These are phyloP conservation scores for Hormaphis cornu DNA, from an alignment of 1,140 invertebrate genomes.

Conservation along the genomic window DNA sequence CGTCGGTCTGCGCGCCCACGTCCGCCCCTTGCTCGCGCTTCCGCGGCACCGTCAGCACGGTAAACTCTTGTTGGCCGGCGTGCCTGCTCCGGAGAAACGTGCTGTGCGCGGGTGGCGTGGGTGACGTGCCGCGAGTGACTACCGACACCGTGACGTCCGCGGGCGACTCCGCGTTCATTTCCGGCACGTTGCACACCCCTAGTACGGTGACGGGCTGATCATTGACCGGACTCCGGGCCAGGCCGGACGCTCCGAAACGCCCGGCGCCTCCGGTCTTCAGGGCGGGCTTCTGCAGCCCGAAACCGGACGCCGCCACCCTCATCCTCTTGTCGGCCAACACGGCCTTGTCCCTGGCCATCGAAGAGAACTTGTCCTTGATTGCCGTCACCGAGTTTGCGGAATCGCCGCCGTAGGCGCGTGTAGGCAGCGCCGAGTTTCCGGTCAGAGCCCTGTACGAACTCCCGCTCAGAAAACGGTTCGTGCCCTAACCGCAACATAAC, in stretches of 20 bases:
- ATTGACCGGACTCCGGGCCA: constrained; percentile 35
- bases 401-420: not conserved
- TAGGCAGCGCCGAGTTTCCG: constrained; percentile 14
- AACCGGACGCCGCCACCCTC: constrained; percentile 7
- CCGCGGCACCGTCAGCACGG: constrained; percentile 54
- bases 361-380: constrained; percentile 23
- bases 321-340: constrained; percentile 16
- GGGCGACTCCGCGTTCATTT: not conserved
- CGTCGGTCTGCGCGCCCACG: constrained; percentile 35
- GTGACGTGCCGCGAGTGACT: constrained; percentile 63
- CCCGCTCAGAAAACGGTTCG: constrained; percentile 4
- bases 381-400: not conserved
- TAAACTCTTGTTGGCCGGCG: constrained; percentile 58
- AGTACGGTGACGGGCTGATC: constrained; percentile 37
- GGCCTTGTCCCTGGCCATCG: constrained; percentile 19
- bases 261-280: not conserved
- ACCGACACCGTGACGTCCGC: constrained; percentile 41
- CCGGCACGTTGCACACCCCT: constrained; percentile 35
- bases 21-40: not conserved
- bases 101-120: constrained; percentile 57
- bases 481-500: no score
- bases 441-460: constrained; percentile 16
- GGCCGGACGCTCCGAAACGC: not conserved
- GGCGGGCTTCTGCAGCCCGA: not conserved
- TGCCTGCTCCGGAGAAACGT: constrained; percentile 52